phyloP scores from a whole-genome alignment of 2,888 invertebrate species.

The Lysandra bellargus region DNA sequence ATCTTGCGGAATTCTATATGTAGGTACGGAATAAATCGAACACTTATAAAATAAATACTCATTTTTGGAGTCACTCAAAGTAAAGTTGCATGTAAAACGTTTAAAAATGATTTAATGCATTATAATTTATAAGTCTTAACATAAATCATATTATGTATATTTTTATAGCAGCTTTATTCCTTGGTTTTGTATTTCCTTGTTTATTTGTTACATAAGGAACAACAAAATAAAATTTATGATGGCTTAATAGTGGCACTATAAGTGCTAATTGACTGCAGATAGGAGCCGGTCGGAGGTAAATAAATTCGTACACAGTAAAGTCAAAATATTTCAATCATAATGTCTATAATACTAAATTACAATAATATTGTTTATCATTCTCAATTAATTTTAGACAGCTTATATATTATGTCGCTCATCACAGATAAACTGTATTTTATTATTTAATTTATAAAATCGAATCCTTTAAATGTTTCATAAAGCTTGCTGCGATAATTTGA shows the following conservation, averaged over 20 bases:
- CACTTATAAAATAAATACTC: too few species aligned
- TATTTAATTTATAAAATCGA: neutral
- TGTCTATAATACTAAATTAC: neutral
- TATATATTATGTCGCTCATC: neutral
- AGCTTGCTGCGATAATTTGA: slow-evolving; percentile 19
- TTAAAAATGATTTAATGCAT: slow-evolving; percentile 12
- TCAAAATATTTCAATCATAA: neutral
- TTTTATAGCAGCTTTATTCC: neutral
- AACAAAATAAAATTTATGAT: slow-evolving; percentile 4
- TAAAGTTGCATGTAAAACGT: neutral
- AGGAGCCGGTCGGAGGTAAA: neutral
- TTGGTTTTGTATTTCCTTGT: neutral
- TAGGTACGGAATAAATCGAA: neutral
- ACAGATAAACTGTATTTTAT: neutral
- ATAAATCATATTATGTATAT: neutral
- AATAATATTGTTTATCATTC: neutral
- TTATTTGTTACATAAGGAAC: neutral
- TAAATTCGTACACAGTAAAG: neutral
- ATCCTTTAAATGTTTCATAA: neutral
- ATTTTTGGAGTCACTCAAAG: too few species aligned
- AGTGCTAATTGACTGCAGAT: neutral
- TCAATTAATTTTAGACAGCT: neutral
- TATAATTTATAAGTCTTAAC: neutral
- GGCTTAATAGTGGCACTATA: neutral
- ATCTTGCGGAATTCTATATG: neutral